Evolutionary conservation across 2,797 vertebrate species (phyloP).

Genomic region (Serranus cabrilla): DNA sequence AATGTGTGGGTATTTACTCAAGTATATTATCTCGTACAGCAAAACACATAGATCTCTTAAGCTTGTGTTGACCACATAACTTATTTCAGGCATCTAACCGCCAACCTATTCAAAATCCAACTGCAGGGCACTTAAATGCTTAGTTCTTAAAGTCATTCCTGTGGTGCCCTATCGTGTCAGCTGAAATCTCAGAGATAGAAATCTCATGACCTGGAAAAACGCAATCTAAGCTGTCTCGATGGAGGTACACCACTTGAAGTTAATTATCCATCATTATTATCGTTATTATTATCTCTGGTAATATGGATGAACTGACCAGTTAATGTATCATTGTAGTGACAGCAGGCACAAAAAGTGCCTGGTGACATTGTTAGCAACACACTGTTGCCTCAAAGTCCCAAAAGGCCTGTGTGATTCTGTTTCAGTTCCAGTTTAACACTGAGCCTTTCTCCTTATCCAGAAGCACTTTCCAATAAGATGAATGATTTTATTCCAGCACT

Average conservation of each 20-base stretch:
- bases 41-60: too few relatives aligned
- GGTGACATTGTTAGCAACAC: slow-evolving; percentile 33
- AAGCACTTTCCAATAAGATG: slow-evolving; percentile 54
- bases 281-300: neutral
- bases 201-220: slow-evolving; percentile 3
- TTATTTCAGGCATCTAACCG: too few relatives aligned
- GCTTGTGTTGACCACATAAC: too few relatives aligned
- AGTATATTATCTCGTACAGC: too few relatives aligned
- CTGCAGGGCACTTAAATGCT: too few relatives aligned
- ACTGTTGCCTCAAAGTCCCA: slow-evolving; percentile 25
- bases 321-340: slow-evolving; percentile 8
- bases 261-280: neutral
- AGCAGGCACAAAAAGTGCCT: neutral
- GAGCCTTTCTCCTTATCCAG: slow-evolving; percentile 37
- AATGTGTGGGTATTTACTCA: too few relatives aligned
- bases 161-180: neutral
- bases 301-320: slow-evolving; percentile 10
- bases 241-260: neutral
- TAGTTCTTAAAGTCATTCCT: too few relatives aligned
- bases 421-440: slow-evolving; percentile 36
- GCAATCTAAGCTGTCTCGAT: slow-evolving; percentile 3
- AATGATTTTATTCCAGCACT: slow-evolving; percentile 60
- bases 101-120: too few relatives aligned
- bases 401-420: slow-evolving; percentile 25
- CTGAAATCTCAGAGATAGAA: neutral